Evolutionary conservation across 2,888 invertebrate genomes (phyloP).

Genomic region (Deilephila elpenor): DNA sequence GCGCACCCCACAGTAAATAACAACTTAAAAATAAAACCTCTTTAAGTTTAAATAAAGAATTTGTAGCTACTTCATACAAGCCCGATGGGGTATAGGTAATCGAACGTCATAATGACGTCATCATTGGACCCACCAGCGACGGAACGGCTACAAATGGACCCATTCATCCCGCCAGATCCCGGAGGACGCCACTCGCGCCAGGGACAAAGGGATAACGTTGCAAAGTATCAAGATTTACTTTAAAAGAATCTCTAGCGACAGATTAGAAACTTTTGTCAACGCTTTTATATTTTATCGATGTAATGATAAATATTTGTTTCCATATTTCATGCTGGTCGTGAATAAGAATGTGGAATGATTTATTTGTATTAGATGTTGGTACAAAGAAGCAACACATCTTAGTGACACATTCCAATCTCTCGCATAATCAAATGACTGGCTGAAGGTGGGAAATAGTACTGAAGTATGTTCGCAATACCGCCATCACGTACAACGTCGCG

Average conservation of each 20-base stretch:
- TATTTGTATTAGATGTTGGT: too few relatives aligned
- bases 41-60: constrained; percentile 8
- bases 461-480: too few relatives aligned
- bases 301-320: background rate
- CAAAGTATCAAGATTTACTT: constrained; percentile 6
- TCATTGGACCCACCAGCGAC: background rate
- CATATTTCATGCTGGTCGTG: too few relatives aligned
- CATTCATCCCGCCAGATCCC: constrained; percentile 14
- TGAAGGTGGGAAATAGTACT: too few relatives aligned
- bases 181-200: background rate
- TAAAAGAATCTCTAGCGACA: background rate
- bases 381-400: too few relatives aligned
- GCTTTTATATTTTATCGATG: background rate
- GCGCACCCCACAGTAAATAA: background rate
- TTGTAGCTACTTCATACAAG: background rate
- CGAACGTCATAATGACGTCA: constrained; percentile 19
- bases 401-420: too few relatives aligned
- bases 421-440: too few relatives aligned
- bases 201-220: constrained; percentile 17
- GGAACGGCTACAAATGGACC: background rate
- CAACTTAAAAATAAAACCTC: background rate
- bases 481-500: too few relatives aligned
- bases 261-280: background rate
- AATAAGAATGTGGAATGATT: too few relatives aligned
- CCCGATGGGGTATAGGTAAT: constrained; percentile 9